Conservation (phyloP, 1,140 invertebrate species). For the Oncopodura yosiiana region DNA sequence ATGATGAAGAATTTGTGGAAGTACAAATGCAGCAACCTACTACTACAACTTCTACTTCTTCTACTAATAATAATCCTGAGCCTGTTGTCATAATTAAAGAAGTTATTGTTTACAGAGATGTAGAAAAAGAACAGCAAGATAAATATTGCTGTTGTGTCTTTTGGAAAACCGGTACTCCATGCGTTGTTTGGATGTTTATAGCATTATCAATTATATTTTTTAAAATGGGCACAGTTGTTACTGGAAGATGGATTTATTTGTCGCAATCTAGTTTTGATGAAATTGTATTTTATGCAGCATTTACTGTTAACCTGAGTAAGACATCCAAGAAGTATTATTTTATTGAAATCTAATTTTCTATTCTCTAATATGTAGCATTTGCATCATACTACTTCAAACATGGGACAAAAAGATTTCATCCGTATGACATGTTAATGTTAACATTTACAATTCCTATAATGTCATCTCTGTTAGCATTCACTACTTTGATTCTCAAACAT, state of each 20-base stretch:
- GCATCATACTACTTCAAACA: constrained; percentile 19
- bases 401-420: constrained; percentile 20
- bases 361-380: constrained; percentile 6
- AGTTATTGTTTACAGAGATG: constrained; percentile 13
- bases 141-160: constrained; percentile 16
- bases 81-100: neutral
- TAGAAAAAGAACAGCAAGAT: too few species aligned
- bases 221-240: constrained; percentile 26
- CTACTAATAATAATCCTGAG: neutral
- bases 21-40: too few species aligned
- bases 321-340: neutral
- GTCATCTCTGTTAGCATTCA: constrained; percentile 12
- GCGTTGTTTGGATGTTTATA: constrained; percentile 20
- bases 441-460: constrained; percentile 8
- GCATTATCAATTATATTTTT: constrained; percentile 17
- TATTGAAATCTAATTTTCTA: neutral
- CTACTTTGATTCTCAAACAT: constrained; percentile 12
- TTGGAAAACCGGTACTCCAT: constrained; percentile 16
- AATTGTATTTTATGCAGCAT: constrained; percentile 19
- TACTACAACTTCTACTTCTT: neutral
- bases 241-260: constrained; percentile 24
- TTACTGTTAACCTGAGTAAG: constrained; percentile 16
- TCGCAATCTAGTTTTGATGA: constrained; percentile 11
- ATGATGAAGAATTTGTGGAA: too few species aligned
- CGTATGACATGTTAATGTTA: constrained; percentile 15